Conservation (phyloP, 2,113 vertebrate species). For the Procapra przewalskii region DNA sequence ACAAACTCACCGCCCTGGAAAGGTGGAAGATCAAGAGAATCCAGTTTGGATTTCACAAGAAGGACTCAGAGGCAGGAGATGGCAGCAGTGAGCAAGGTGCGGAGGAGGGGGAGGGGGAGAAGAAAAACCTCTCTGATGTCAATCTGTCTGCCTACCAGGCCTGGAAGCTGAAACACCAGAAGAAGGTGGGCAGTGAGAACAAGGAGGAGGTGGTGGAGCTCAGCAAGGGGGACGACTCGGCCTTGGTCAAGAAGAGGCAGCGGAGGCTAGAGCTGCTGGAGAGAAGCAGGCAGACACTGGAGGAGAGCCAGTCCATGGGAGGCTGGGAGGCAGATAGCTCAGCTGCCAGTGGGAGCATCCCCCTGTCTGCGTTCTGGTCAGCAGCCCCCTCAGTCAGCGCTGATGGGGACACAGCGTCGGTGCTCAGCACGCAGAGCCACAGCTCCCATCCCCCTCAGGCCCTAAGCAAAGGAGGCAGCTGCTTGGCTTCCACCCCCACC, state of each 20-base stretch:
- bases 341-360: conserved; percentile 83
- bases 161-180: conserved; percentile 94
- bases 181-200: conserved; percentile 87
- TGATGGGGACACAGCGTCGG: conserved; percentile 85
- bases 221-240: conserved; percentile 85
- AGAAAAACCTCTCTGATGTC: conserved; percentile 80
- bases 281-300: conserved; percentile 87
- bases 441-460: conserved; percentile 83
- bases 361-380: conserved; percentile 89
- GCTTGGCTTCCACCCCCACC: conserved; percentile 56
- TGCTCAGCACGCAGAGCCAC: conserved; percentile 85
- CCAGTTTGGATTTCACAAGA: conserved; percentile 96
- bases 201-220: conserved; percentile 88
- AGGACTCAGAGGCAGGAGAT: conserved; percentile 79
- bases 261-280: conserved; percentile 91
- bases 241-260: conserved; percentile 86
- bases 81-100: conserved; percentile 59
- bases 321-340: conserved; percentile 89
- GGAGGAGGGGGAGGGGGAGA: conserved; percentile 64
- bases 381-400: conserved; percentile 69
- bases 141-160: conserved; percentile 92
- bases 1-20: conserved; percentile 91
- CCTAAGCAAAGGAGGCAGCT: conserved; percentile 54
- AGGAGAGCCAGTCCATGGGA: conserved; percentile 93
- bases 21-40: conserved; percentile 96